These are phyloP conservation scores for Plecotus auritus DNA, from an alignment of 2,113 vertebrate species.

Conservation along the genomic window DNA sequence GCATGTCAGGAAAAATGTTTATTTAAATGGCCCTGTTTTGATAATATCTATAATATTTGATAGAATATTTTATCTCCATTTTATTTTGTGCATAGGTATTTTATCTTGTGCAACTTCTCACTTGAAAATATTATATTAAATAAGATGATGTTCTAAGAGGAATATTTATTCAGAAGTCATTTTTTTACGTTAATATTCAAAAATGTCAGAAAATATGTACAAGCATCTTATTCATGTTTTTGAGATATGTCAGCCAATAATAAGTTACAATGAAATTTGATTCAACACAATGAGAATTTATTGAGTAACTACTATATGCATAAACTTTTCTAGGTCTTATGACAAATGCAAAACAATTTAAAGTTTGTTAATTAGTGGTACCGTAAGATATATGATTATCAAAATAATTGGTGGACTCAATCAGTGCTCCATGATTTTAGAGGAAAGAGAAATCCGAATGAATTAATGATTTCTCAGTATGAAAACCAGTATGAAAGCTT, in stretches of 20 bases:
- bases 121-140: slow-evolving; percentile 10
- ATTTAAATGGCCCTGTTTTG: background rate
- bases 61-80: background rate
- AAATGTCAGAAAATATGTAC: background rate
- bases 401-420: slow-evolving; percentile 3
- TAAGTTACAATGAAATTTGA: slow-evolving; percentile 16
- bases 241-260: background rate
- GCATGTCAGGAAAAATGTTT: background rate
- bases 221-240: slow-evolving; percentile 17
- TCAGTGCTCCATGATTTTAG: background rate
- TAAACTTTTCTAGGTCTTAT: slow-evolving; percentile 4
- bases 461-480: background rate
- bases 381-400: slow-evolving; percentile 17
- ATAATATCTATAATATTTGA: background rate
- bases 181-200: slow-evolving; percentile 27
- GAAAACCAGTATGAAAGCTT: background rate
- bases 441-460: slow-evolving; percentile 28
- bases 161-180: background rate
- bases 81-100: slow-evolving; percentile 32
- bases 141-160: background rate
- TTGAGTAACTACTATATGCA: background rate
- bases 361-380: background rate
- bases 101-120: slow-evolving; percentile 24
- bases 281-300: background rate
- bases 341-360: slow-evolving; percentile 5